Percentiles rank a stretch among this genome's conserved stretches.
Conservation (phyloP, 1,140 invertebrate genomes). For the Eumeta japonica region DNA sequence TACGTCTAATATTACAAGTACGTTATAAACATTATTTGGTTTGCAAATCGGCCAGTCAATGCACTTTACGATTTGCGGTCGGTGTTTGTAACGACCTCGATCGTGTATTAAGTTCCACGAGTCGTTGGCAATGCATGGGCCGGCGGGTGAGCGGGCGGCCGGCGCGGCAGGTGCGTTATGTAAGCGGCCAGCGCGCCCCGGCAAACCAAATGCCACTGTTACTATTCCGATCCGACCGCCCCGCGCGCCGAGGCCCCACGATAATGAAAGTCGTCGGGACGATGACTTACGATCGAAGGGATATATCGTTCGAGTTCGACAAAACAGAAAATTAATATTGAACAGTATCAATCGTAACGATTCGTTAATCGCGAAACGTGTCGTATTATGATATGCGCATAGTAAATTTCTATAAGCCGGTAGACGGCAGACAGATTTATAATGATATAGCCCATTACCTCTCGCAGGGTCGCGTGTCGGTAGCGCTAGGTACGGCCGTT, state of each 20-base stretch:
- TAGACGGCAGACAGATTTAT: constrained; percentile 33
- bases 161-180: constrained; percentile 55
- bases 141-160: constrained; percentile 44
- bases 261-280: background rate
- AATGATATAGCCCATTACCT: constrained; percentile 40
- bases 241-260: constrained; percentile 33
- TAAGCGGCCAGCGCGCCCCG: constrained; percentile 25
- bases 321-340: no score
- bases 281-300: constrained; percentile 36
- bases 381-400: no score
- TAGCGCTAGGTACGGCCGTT: constrained; percentile 33
- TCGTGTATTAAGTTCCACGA: constrained; percentile 50
- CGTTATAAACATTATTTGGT: no score
- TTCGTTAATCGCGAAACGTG: no score
- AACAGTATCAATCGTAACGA: no score
- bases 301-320: constrained; percentile 23
- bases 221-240: constrained; percentile 28
- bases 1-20: no score
- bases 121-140: constrained; percentile 55
- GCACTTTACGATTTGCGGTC: no score
- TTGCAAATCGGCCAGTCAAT: no score
- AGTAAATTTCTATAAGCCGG: no score
- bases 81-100: no score
- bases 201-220: constrained; percentile 6
- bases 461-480: constrained; percentile 23